Evolutionary conservation across 2,797 vertebrate species (phyloP), one percentile per base, ranked within the genome.

Genomic region (Acrossocheilus wenchowensis): DNA sequence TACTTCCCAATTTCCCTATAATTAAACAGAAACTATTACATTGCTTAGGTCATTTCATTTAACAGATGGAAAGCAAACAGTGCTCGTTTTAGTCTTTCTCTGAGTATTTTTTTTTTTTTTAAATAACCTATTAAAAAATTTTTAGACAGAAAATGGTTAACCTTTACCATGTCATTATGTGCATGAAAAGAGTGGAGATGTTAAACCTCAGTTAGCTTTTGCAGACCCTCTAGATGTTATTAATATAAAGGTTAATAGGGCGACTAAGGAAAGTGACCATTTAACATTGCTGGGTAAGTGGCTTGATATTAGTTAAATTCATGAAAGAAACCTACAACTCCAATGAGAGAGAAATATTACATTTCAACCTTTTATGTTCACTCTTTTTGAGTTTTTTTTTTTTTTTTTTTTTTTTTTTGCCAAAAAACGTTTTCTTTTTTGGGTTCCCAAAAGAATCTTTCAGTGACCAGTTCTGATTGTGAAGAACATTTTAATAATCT

Each of bases 11-110:
- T 11, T 12, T 15, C 23, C 21, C 73, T 71, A 81, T 81, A 87
- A 86, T 88, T 88, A 82, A 80, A 78, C 43, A 81, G 83, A 89
- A 78, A 78, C 74, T 54, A 79, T 81, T 60, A 77, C 26, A 43
- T 71, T 78, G 69, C 41, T 74, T 57, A 50, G 69, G 68, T 48
- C 41, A 54, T 52, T 52, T 83, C 80, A 72, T 83, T 83, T 62
- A 86, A 26, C 15, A 5, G 17, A 54, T 30, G 14, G 34, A 60
- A 74, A 52, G 34, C 85, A 83, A 82, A 39, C 60, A 19, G 4
- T 52, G 17, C 8, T 48, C 48, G 5, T 73, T 57, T 80, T 14
- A 69, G 11, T 39, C 3, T 26, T 45, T 66, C 34, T 50, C 21
- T 14, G 4, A 36, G 17, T 48, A 30, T 30, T 30, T 30, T 30